phyloP scores from a whole-genome alignment of 2,888 invertebrate species.

The Encarsia formosa region DNA sequence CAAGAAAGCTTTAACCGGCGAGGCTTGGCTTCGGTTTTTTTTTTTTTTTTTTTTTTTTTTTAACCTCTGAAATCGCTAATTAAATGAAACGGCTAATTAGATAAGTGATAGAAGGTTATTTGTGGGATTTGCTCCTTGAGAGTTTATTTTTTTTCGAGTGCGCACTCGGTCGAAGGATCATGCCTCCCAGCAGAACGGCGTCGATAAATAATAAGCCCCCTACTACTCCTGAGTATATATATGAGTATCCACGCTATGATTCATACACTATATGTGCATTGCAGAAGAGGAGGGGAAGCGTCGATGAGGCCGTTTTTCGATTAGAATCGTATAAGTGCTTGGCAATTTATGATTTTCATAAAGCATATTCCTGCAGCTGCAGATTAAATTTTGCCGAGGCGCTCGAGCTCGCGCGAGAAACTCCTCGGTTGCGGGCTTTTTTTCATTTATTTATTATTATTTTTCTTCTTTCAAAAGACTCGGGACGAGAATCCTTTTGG shows the following conservation, averaged over 20 bases:
- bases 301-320: conserved; percentile 21
- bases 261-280: conserved; percentile 14
- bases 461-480: no score
- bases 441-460: no score
- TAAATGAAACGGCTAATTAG: conserved; percentile 44
- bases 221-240: not conserved
- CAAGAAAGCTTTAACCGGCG: no score
- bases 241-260: conserved; percentile 10
- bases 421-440: no score
- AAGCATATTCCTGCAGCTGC: conserved; percentile 6
- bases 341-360: conserved; percentile 28
- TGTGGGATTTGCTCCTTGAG: conserved; percentile 17
- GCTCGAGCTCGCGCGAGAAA: conserved; percentile 1
- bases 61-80: conserved; percentile 39
- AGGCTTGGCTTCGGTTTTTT: no score
- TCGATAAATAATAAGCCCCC: conserved; percentile 26
- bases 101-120: conserved; percentile 41
- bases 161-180: conserved; percentile 12
- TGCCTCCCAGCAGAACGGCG: conserved; percentile 18
- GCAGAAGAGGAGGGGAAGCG: conserved; percentile 7
- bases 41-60: conserved; percentile 1
- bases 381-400: conserved; percentile 8
- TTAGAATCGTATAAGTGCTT: conserved; percentile 25
- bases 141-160: not conserved
- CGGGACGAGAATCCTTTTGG: no score